Percentiles rank a stretch among this genome's conserved stretches.
These are phyloP conservation scores for Pantherophis guttatus DNA, from an alignment of 2,113 vertebrate genomes.

Conservation along the genomic window DNA sequence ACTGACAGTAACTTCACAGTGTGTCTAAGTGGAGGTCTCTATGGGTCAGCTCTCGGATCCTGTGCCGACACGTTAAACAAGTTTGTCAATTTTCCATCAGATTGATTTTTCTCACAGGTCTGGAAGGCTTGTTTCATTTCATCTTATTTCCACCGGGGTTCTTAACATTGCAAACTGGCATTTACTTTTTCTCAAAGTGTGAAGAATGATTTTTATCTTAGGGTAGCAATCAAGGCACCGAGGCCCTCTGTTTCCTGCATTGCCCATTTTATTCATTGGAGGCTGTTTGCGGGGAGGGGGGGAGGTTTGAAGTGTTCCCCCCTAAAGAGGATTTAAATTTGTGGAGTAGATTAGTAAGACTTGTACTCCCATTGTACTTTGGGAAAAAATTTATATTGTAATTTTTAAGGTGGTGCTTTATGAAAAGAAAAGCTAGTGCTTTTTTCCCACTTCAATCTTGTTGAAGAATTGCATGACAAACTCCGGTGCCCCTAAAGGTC, in stretches of 20 bases:
- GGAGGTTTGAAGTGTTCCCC: constrained; percentile 34
- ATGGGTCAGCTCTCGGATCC: constrained; percentile 73
- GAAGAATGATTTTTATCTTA: constrained; percentile 69
- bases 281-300: background rate
- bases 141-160: constrained; percentile 73
- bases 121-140: constrained; percentile 72
- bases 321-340: constrained; percentile 45
- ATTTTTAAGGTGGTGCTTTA: constrained; percentile 29
- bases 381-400: constrained; percentile 40
- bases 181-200: constrained; percentile 71
- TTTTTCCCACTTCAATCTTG: constrained; percentile 45
- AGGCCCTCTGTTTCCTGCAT: constrained; percentile 46
- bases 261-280: constrained; percentile 32
- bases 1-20: constrained; percentile 68
- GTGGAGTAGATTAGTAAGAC: constrained; percentile 56
- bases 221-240: constrained; percentile 55
- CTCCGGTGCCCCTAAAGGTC: constrained; percentile 53
- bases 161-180: constrained; percentile 73
- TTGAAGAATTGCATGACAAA: constrained; percentile 55
- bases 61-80: constrained; percentile 73
- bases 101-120: constrained; percentile 83
- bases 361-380: constrained; percentile 52
- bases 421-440: constrained; percentile 39
- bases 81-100: constrained; percentile 83
- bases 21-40: constrained; percentile 75